Evolutionary conservation across 2,113 vertebrate genomes (phyloP).

Genomic region (Actinemys pallida): DNA sequence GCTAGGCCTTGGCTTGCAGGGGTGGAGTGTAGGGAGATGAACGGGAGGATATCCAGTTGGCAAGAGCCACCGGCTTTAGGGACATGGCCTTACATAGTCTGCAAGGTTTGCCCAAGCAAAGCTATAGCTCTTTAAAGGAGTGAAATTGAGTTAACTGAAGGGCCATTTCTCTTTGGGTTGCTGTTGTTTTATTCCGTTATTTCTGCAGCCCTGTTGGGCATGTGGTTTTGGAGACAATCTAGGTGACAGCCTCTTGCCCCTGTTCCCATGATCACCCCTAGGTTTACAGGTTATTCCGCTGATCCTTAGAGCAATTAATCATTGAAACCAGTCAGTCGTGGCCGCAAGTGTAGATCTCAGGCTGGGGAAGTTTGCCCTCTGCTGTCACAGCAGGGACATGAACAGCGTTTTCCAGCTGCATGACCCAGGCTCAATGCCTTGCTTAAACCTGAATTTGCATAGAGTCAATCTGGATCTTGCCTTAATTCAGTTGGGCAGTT

Average conservation of each 20-base stretch:
- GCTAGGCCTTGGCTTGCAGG: neutral
- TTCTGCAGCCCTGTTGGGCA: conserved; percentile 8
- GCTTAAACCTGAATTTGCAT: neutral
- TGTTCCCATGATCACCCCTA: neutral
- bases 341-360: neutral
- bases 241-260: neutral
- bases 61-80: neutral
- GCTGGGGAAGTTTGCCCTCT: conserved; percentile 53
- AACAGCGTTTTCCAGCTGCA: accelerated
- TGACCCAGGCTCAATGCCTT: neutral
- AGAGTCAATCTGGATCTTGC: neutral
- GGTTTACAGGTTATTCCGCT: neutral
- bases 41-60: neutral
- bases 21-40: neutral
- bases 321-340: accelerated
- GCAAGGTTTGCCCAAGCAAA: neutral
- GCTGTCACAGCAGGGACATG: neutral
- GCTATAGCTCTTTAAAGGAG: neutral
- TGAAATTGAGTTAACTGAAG: neutral
- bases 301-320: neutral
- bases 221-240: conserved; percentile 13
- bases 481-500: neutral
- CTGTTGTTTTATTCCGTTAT: neutral
- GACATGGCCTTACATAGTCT: neutral
- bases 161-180: conserved; percentile 19